Base-by-base conservation (phyloP, 2,113 vertebrate species). In the Paralichthys olivaceus region DNA sequence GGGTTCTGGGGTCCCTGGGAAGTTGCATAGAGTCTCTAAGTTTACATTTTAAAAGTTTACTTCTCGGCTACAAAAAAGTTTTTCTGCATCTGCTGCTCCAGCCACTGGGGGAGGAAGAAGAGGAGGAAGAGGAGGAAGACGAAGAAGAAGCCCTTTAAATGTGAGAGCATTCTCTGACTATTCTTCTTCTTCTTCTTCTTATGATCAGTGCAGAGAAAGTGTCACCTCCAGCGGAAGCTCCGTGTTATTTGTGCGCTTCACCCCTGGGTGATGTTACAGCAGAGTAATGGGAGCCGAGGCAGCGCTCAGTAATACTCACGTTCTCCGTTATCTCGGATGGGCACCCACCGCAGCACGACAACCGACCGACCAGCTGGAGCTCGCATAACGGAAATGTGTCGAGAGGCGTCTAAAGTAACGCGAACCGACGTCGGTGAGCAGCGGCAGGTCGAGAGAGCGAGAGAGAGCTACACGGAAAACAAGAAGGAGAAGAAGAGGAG, bases 261-360 rank as follows among this genome's bases (percentile, higher is more conserved):
- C 3, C 37, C 11, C 37, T 12, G 37, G 37, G 37, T 40, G 37
- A 13, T 40, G 37, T 40, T 40, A 40, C 37, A 53, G 49, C 45
- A 49, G 45, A 49, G 49, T 11, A n/a, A 53, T 22, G 20, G 49
- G 11, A 8, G 45, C 45, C 5, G 45, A 79, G 61, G 62, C 28
- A 20, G 51, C 28, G 61, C 64, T 40, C 77, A 86, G 75, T 74
- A 1, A 75, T 89, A 92, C 91, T 91, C 89, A 92, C 92, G 90
- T 84, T 92, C 90, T 91, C 91, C 89, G 90, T 93, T 93, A 94
- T 94, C 94, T 93, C 79, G 88, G 85, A 90, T 49, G 84, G 87
- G 80, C 91, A 91, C 86, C 81, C 87, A 91, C 84, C 91, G 89
- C 91, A 79, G 90, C 90, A 90, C 89, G 85, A 90, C 90, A 87